Percentiles rank a stretch among this genome's conserved stretches.
Evolutionary conservation across 92 coral and sea anemone species (phyloP).

Genomic region (Isaurus tuberculatus): DNA sequence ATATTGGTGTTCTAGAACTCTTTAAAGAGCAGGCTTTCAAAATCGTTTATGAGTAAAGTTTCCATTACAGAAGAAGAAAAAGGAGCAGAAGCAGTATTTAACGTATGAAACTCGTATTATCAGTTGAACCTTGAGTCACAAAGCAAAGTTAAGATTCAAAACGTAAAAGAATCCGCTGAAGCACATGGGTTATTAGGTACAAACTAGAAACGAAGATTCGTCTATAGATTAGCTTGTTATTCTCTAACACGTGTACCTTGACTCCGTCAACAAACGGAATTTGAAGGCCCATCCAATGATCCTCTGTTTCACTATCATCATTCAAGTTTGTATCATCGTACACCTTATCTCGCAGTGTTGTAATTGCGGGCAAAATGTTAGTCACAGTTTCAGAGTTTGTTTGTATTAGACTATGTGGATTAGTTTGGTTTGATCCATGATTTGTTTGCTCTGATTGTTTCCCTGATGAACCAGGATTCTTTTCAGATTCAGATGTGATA

Average conservation of each 20-base stretch:
- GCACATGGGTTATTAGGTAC: no score
- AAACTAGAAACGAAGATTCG: no score
- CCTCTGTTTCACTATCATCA: background rate
- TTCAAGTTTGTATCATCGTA: background rate
- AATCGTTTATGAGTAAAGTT: no score
- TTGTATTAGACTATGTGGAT: background rate
- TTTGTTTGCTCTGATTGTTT: background rate
- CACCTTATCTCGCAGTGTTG: constrained; percentile 13
- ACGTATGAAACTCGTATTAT: no score
- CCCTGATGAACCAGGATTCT: background rate
- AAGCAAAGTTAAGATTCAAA: no score
- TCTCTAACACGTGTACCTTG: constrained; percentile 62
- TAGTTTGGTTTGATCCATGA: background rate
- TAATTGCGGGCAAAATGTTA: background rate
- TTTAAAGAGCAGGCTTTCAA: no score
- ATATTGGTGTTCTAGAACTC: no score
- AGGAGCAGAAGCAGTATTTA: no score
- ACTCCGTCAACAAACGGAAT: constrained; percentile 79
- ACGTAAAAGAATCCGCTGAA: no score
- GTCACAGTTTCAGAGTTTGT: background rate
- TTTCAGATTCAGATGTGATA: background rate
- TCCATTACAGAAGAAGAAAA: no score
- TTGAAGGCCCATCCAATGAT: constrained; percentile 70
- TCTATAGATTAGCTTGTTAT: no score
- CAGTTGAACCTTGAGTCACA: no score